Percentiles rank a stretch among this genome's conserved stretches.
Conservation (phyloP, 2,888 invertebrate genomes). For the Noctua fimbriata region DNA sequence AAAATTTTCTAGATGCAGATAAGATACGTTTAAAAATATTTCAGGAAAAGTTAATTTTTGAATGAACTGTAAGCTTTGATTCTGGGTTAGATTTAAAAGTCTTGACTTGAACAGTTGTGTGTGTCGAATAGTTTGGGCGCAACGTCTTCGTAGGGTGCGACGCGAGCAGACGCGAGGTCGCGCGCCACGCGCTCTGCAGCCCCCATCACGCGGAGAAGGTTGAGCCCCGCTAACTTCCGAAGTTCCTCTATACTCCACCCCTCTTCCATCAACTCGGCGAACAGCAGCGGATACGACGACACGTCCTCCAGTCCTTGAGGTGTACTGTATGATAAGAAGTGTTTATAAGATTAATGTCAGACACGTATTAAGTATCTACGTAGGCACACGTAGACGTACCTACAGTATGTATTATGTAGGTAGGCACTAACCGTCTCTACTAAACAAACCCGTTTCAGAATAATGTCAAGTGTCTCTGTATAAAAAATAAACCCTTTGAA, state of each 20-base stretch:
- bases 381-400: not conserved
- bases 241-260: slow-evolving; percentile 95
- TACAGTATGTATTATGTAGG: slow-evolving; percentile 1
- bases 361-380: not conserved
- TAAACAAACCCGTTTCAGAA: slow-evolving; percentile 13
- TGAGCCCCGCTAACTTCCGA: slow-evolving; percentile 94
- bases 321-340: slow-evolving; percentile 89
- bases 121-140: slow-evolving; percentile 90
- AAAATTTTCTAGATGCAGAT: slow-evolving; percentile 23
- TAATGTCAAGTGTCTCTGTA: not conserved
- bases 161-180: slow-evolving; percentile 92
- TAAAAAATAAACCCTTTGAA: slow-evolving; percentile 25
- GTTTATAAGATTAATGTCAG: slow-evolving; percentile 35
- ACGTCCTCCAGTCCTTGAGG: slow-evolving; percentile 96
- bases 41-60: slow-evolving; percentile 37
- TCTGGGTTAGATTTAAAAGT: slow-evolving; percentile 78
- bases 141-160: slow-evolving; percentile 94
- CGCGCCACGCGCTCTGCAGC: slow-evolving; percentile 94
- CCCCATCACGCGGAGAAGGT: slow-evolving; percentile 93
- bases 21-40: slow-evolving; percentile 14
- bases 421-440: slow-evolving; percentile 9
- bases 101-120: slow-evolving; percentile 92
- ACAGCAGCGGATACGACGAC: slow-evolving; percentile 94
- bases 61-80: slow-evolving; percentile 12
- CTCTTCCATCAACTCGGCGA: slow-evolving; percentile 94